Evolutionary conservation across 2,888 invertebrate species (phyloP), one percentile per base, ranked within the genome.

Genomic region (Mactromeris polynyma): DNA sequence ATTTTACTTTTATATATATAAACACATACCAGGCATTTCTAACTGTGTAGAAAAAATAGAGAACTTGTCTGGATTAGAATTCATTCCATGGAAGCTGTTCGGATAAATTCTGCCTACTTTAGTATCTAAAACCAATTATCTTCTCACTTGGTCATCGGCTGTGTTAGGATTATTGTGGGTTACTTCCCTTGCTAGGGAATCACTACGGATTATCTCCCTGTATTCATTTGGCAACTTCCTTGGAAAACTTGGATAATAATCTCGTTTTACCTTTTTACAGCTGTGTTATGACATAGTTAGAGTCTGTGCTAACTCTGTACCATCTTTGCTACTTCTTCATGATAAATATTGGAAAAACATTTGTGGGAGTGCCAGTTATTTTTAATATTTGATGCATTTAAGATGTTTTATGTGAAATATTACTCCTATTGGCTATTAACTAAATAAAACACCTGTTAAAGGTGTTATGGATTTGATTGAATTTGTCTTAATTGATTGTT

Each of bases 251-350:
- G 36, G 84, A 84, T 84, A 54, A 36, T 51, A 38, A 84, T 84
- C 84, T 84, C n/a, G 54, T 51, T 84, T 78, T 84, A 84, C 84
- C 84, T 84, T 84, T 73, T 84, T 78, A 77, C 84, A 77, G 78
- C n/a, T 73, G 77, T 78, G 38, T 84, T 84, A 84, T 84, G 84
- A 84, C 84, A 84, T 54, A 84, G 78, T 78, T 84, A 78, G 36
- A 78, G 31, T 79, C 79, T 79, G 42, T 79, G 38, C 36, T 73
- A 0, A 36, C 73, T 73, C 73, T 33, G 73, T 26, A 46, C 79
- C n/a, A 79, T 84, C 33, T 46, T 19, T n/a, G 38, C 26, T 83
- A 46, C 33, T 33, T 83, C n/a, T 40, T 73, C 11, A 33, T 73
- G 73, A 73, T 73, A 73, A 36, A 36, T 73, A 73, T 84, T 84